Evolutionary conservation across 1,140 invertebrate genomes (phyloP), one percentile per base, ranked within the genome.

Genomic region (Drosophila bocki): DNA sequence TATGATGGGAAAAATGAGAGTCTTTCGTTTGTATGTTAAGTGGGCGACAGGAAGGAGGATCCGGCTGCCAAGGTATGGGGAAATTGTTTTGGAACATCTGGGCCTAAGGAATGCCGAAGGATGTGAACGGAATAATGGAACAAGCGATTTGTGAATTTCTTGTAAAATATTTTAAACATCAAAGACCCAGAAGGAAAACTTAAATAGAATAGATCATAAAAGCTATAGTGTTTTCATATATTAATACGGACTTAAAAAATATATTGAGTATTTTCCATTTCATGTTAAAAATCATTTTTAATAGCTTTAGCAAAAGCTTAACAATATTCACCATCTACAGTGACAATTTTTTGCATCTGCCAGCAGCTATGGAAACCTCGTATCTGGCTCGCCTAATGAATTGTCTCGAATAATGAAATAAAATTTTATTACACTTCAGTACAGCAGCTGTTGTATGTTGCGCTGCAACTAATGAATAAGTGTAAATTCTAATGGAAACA

Each of bases 401-500:
- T 86, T 86, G 84, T 75, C 72, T 79, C 50, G 74, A 69, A 70
- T 78, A 85, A 78, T 79, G 59, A 85, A 90, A 88, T 88, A 69
- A 84, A 90, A 88, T 88, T 88, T 81, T 90, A 90, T 82, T 85
- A 76, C 45, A 41, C 51, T 32, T 50, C n/a, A 22, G 22, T 37
- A 70, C 67, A 70, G 75, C 82, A 86, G 82, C 85, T 88, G 85
- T 85, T 88, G 85, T 81, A 76, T 85, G 85, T 78, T 72, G 74
- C 82, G 85, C 58, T 75, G 74, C 82, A 85, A 85, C 85, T 90
- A 88, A 90, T 88, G 85, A 88, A 88, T 85, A 85, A 90, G 85
- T 82, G 85, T 88, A 88, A 88, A 90, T 90, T 88, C 85, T 84
- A 90, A 82, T 90, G 78, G 71, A 88, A 75, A 87, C 80, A 80